These are phyloP conservation scores for Araneus ventricosus DNA, from an alignment of 1,140 invertebrate species.

Conservation along the genomic window DNA sequence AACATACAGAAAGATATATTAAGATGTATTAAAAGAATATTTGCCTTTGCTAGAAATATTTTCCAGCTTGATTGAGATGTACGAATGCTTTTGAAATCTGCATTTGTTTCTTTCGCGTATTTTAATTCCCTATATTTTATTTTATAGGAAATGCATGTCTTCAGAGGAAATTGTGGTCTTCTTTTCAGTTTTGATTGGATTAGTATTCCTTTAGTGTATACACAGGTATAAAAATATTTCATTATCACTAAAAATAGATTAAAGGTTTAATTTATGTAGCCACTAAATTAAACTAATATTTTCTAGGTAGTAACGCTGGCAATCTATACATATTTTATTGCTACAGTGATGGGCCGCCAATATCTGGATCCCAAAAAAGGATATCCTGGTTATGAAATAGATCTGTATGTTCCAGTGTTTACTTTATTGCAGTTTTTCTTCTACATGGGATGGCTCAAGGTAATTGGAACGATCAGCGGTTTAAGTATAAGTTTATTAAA, in stretches of 20 bases:
- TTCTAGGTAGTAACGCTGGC: conserved; percentile 77
- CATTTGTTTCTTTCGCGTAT: too few relatives aligned
- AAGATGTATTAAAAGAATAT: too few relatives aligned
- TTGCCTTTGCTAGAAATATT: too few relatives aligned
- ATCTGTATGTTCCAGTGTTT: conserved; percentile 77
- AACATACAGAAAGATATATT: too few relatives aligned
- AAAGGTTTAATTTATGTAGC: background rate
- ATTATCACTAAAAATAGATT: too few relatives aligned
- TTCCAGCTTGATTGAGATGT: too few relatives aligned
- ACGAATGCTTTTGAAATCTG: too few relatives aligned
- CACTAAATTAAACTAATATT: background rate
- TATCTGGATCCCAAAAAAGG: conserved; percentile 84
- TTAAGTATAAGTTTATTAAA: background rate
- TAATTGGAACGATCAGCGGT: conserved; percentile 60
- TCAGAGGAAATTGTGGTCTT: conserved; percentile 81
- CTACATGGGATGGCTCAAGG: conserved; percentile 93
- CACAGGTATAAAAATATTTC: too few relatives aligned
- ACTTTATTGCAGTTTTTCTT: conserved; percentile 91
- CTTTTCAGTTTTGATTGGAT: conserved; percentile 84
- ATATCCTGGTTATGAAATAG: conserved; percentile 76
- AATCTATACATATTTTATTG: conserved; percentile 93
- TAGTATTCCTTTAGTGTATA: conserved; percentile 84
- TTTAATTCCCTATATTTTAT: background rate
- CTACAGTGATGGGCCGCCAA: conserved; percentile 88
- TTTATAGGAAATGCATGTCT: conserved; percentile 79